Base-by-base conservation (phyloP, 2,888 invertebrate species). In the Agrotis ipsilon region DNA sequence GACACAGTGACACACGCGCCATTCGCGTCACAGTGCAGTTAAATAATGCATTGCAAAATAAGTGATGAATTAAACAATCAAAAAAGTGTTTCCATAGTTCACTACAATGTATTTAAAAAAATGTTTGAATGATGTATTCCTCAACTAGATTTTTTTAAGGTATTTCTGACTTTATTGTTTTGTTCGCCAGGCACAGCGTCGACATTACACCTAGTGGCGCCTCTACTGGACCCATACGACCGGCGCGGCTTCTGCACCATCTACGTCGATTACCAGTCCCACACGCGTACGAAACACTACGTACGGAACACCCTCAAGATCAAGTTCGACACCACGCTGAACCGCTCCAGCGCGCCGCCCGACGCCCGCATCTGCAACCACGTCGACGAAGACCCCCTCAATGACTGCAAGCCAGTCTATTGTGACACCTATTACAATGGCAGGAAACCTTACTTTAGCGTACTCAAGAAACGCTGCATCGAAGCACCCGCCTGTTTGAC, bases 371-470 rank as follows among this genome's bases (percentile, higher is more conserved):
- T 71, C 11, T 96, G 95, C 78, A 76, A 83, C 2, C 70, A 87
- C 14, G 59, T 86, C 2, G 94, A 95, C 24, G 90, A 94, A 82
- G 93, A 95, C 59, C 92, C 94, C 1, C 66, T 93, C 0, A 92
- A 94, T 54, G 76, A 92, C 72, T 95, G 95, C 72, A 88, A 88
- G 9, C 93, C 93, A 67, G 94, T 95, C 0, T 83, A 93, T 64
- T 96, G 95, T 85, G 94, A 94, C 16, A 76, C 79, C 5, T 86
- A 88, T 88, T 94, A 95, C 75, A 95, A 95, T 68, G 93, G 91
- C 0, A 87, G 84, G 61, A 93, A 85, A 60, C 83, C 92, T 0
- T 87, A 88, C 85, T 94, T 83, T 61, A 88, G 87, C 81, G 83
- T 70, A 24, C 83, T 82, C 21, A 70, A 80, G 3, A 92, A 89